Evolutionary conservation across 92 coral and sea anemone species (phyloP).

Genomic region (Siderastrea radians): DNA sequence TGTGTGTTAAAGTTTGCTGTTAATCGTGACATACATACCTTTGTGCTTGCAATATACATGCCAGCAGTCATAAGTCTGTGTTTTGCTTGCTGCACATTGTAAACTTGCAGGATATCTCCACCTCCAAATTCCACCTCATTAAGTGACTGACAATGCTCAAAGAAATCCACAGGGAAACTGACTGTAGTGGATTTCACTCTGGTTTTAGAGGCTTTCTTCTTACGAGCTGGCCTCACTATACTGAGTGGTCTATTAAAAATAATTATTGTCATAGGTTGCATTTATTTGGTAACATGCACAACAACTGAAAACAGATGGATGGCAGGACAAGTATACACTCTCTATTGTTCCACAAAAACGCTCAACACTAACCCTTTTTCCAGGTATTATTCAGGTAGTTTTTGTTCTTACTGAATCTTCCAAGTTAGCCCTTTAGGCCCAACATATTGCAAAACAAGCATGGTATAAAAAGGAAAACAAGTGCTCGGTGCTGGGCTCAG

Average conservation of each 20-base stretch:
- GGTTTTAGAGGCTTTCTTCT: slow-evolving; percentile 85
- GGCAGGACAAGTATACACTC: too few relatives aligned
- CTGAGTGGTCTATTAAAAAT: slow-evolving; percentile 79
- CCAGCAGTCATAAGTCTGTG: slow-evolving; percentile 98
- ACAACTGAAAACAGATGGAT: background rate
- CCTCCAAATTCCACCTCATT: slow-evolving; percentile 98
- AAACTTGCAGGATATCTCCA: slow-evolving; percentile 92
- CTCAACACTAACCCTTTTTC: too few relatives aligned
- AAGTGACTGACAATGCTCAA: slow-evolving; percentile 96
- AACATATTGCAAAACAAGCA: too few relatives aligned
- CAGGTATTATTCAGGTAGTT: too few relatives aligned
- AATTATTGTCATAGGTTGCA: background rate
- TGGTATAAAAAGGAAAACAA: too few relatives aligned
- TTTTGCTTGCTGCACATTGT: slow-evolving; percentile 96
- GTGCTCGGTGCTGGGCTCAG: too few relatives aligned
- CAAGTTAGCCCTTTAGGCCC: too few relatives aligned
- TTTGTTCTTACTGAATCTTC: too few relatives aligned
- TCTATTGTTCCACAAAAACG: too few relatives aligned
- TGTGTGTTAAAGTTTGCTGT: too few relatives aligned
- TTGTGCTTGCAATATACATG: slow-evolving; percentile 97
- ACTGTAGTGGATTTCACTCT: slow-evolving; percentile 88
- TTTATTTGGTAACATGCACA: background rate
- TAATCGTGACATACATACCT: slow-evolving; percentile 61
- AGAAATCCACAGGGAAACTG: slow-evolving; percentile 94
- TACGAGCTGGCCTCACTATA: slow-evolving; percentile 87